Conservation (phyloP, 2,888 invertebrate species). For the Schrankia costaestrigalis region DNA sequence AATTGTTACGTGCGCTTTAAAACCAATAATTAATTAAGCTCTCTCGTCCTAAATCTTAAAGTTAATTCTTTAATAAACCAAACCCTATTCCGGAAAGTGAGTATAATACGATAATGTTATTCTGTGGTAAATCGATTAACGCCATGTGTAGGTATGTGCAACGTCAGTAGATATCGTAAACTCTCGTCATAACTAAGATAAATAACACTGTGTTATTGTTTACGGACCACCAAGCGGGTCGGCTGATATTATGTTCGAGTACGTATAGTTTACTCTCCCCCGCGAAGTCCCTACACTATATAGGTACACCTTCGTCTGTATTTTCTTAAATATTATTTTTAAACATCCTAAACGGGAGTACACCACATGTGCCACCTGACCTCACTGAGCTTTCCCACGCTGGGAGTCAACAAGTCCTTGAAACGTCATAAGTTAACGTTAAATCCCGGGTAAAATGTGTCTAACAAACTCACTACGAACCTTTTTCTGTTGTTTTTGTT, state of each 20-base stretch:
- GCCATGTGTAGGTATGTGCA: slow-evolving; percentile 38
- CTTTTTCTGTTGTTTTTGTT: slow-evolving; percentile 30
- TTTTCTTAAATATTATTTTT: slow-evolving; percentile 74
- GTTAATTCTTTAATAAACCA: too few relatives aligned
- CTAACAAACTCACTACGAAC: slow-evolving; percentile 43
- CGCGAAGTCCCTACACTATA: slow-evolving; percentile 57
- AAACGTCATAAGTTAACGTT: slow-evolving; percentile 59
- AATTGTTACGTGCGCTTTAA: too few relatives aligned
- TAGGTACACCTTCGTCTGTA: slow-evolving; percentile 59
- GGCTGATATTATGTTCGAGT: slow-evolving; percentile 28
- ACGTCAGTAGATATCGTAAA: slow-evolving; percentile 44
- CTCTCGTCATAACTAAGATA: slow-evolving; percentile 57
- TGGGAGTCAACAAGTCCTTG: slow-evolving; percentile 50
- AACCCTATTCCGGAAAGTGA: slow-evolving; percentile 31
- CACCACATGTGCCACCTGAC: slow-evolving; percentile 80
- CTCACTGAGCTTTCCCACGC: slow-evolving; percentile 75
- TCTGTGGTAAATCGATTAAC: slow-evolving; percentile 47
- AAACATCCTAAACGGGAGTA: slow-evolving; percentile 69
- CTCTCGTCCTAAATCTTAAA: too few relatives aligned
- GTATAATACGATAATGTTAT: slow-evolving; percentile 35
- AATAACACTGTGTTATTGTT: slow-evolving; percentile 69
- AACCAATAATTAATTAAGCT: too few relatives aligned
- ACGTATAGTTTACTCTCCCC: slow-evolving; percentile 53
- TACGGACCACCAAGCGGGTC: slow-evolving; percentile 63
- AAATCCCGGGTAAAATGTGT: slow-evolving; percentile 40